Base-by-base conservation (phyloP, 2,113 vertebrate genomes). In the Canis aureus region DNA sequence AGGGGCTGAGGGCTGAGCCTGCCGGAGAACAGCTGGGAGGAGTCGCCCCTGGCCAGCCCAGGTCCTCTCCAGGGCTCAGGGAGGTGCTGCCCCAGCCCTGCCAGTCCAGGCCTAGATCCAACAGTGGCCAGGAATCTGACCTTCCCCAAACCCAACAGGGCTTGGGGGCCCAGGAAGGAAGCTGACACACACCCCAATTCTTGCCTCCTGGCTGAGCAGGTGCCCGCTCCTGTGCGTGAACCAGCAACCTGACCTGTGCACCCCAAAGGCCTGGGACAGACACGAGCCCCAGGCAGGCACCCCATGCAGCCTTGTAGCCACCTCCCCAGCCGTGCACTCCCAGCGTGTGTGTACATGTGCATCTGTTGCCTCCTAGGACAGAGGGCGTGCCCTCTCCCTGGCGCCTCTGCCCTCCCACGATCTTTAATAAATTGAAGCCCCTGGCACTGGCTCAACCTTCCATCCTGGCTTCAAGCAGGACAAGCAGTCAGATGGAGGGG, bases 391-490 rank as follows among this genome's bases (percentile, higher is more conserved):
- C 0, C 9, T 3, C 3, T 13, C 88, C 29, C 9, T 0, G 74
- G 12, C 0, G 23, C 49, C 32, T 8, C n/a, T 5, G 15, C 11
- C 73, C 43, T 78, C 38, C 73, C 13, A 0, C 32, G 15, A 9
- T 25, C 32, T 25, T 27, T 2, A 3, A 9, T 17, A 55, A 12
- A 6, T 0, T 0, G 0, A 53, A 15, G 29, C 43, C 43, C 29
- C 11, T 2, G 4, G 55, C 3, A 1, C 32, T 8, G 29, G 67
- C 69, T 0, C 1, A 11, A 23, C 22, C 38, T 51, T 35, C 57
- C 0, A 0, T 16, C 16, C 2, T 4, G 11, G 69, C 27, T 43
- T 23, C 0, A 0, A 60, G 59, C 69, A 32, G 43, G 57, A 53
- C 15, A 0, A 9, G 55, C 43, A 16, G 4, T 20, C 23, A 5